Percentiles rank a stretch among this genome's conserved stretches.
These are phyloP conservation scores for Sebastes reedi DNA, from an alignment of 2,797 vertebrate genomes.

Conservation along the genomic window DNA sequence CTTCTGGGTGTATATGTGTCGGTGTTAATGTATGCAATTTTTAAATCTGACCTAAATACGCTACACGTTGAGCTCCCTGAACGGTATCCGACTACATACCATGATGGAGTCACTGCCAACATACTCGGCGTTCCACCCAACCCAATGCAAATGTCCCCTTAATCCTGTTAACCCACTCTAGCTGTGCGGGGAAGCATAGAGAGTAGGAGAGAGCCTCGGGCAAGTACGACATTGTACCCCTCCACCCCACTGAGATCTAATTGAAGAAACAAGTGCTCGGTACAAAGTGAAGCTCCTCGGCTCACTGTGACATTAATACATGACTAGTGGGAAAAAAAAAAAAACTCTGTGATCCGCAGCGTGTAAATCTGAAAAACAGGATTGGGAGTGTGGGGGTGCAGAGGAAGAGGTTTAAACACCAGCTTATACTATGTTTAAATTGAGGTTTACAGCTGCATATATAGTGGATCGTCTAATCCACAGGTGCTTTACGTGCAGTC, in stretches of 20 bases:
- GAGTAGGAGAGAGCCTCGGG: slow-evolving; percentile 57
- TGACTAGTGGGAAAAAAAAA: slow-evolving; percentile 17
- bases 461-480: slow-evolving; percentile 9
- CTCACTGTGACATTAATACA: slow-evolving; percentile 60
- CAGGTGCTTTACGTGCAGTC: neutral
- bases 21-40: slow-evolving; percentile 48
- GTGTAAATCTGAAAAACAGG: slow-evolving; percentile 40
- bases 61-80: slow-evolving; percentile 4
- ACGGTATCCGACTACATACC: slow-evolving; percentile 15
- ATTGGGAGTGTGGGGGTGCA: slow-evolving; percentile 28
- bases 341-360: slow-evolving; percentile 6
- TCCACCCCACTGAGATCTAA: slow-evolving; percentile 66
- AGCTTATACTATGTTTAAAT: slow-evolving; percentile 4
- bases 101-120: slow-evolving; percentile 41
- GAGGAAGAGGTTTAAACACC: slow-evolving; percentile 26
- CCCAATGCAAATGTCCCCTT: slow-evolving; percentile 61
- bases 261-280: slow-evolving; percentile 68
- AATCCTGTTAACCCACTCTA: slow-evolving; percentile 72
- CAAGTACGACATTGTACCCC: slow-evolving; percentile 39
- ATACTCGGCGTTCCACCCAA: slow-evolving; percentile 32
- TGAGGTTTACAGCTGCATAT: slow-evolving; percentile 7
- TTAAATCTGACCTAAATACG: slow-evolving; percentile 69
- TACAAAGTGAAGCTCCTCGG: slow-evolving; percentile 53
- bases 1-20: neutral
- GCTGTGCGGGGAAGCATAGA: slow-evolving; percentile 37